These are phyloP conservation scores for Ariolimax columbianus DNA, from an alignment of 2,888 invertebrate species.

Conservation along the genomic window DNA sequence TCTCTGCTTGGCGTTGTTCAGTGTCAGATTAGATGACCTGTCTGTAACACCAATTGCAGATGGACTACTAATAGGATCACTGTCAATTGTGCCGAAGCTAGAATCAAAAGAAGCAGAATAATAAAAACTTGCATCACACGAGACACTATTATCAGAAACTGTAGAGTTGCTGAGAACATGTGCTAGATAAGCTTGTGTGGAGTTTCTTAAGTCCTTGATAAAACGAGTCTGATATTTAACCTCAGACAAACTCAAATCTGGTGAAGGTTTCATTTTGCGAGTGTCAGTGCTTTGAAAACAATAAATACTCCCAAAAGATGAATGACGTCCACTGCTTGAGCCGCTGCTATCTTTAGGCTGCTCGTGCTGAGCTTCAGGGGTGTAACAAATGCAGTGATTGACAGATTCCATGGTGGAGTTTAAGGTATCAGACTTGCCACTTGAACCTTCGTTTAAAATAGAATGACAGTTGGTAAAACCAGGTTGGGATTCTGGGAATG, in stretches of 20 bases:
- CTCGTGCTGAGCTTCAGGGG: not conserved
- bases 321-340: slow-evolving; percentile 2
- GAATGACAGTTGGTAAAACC: not conserved
- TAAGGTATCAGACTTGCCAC: too few relatives aligned
- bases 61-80: not conserved
- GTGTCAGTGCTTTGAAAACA: slow-evolving; percentile 12
- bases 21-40: not conserved
- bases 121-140: slow-evolving; percentile 19
- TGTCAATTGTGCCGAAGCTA: slow-evolving; percentile 1
- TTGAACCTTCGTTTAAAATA: not conserved
- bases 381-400: not conserved
- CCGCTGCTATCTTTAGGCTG: not conserved
- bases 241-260: not conserved
- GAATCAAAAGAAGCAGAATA: slow-evolving; percentile 12
- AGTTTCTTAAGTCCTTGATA: not conserved
- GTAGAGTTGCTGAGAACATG: not conserved
- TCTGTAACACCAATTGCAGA: not conserved
- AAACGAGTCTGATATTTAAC: not conserved
- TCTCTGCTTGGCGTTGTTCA: not conserved
- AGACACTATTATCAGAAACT: not conserved
- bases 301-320: slow-evolving; percentile 41
- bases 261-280: not conserved
- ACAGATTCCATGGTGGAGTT: not conserved
- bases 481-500: not conserved
- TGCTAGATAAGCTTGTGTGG: not conserved